phyloP scores from a whole-genome alignment of 2,797 vertebrate genomes.

The Acrossocheilus wenchowensis region DNA sequence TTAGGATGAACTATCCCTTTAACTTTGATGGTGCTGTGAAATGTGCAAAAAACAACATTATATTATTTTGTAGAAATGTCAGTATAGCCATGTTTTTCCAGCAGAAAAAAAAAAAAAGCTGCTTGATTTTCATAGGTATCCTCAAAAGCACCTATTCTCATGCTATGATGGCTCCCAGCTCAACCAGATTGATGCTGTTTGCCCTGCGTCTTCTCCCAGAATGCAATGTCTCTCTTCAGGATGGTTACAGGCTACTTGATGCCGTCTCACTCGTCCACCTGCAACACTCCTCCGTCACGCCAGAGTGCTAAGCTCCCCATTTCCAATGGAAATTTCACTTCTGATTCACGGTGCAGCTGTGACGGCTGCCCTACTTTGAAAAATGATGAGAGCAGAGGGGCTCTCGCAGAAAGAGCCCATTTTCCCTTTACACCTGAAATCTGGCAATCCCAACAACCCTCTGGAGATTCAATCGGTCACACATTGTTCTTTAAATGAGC shows the following conservation, averaged over 20 bases:
- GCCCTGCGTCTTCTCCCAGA: not conserved
- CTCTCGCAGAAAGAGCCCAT: conserved; percentile 7
- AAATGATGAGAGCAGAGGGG: conserved; percentile 37
- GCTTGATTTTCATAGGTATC: not conserved
- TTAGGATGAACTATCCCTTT: not conserved
- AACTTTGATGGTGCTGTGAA: not conserved
- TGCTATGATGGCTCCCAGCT: conserved; percentile 3
- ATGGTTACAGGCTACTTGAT: conserved; percentile 13
- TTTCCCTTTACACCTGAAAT: conserved; percentile 28
- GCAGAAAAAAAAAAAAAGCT: not conserved
- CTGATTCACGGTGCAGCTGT: conserved; percentile 31
- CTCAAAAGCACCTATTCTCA: not conserved
- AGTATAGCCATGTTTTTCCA: not conserved
- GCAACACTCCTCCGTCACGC: conserved; percentile 26
- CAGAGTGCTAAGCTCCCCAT: conserved; percentile 42
- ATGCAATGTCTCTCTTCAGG: conserved; percentile 39
- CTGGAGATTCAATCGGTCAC: conserved; percentile 42
- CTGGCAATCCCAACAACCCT: conserved; percentile 29
- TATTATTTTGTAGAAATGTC: not conserved
- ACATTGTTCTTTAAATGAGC: conserved; percentile 23
- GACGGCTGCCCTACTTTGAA: conserved; percentile 50
- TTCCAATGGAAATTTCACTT: conserved; percentile 51
- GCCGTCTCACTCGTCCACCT: conserved; percentile 45
- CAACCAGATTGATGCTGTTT: conserved; percentile 4
- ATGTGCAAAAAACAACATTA: not conserved